Base-by-base conservation (phyloP, 1,140 invertebrate species). In the Limonius californicus region DNA sequence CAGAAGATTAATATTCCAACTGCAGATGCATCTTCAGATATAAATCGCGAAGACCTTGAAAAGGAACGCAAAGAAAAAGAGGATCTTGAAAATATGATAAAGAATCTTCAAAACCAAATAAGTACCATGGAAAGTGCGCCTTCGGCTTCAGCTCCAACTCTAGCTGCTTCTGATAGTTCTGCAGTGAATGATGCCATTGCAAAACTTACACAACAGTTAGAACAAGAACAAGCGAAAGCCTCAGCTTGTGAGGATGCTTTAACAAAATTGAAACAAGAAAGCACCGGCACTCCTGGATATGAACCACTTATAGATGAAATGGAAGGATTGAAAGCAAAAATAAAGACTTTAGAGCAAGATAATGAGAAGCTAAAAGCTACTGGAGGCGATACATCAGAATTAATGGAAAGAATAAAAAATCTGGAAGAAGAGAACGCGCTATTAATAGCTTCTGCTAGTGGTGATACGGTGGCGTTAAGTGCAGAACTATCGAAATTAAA, bases 51-150 rank as follows among this genome's bases (percentile, higher is more conserved):
- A 15, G 47, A 23, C 1, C 19, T 61, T 12, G 59, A 61, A 11
- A 61, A 54, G 19, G 59, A 54, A 39, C 23, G 50, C 8, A 61
- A 42, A 35, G 59, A 61, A 27, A 39, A 32, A n/a, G 39, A 55
- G 11, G 53, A 16, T 0, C 21, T 61, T 3, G 23, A 61, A 47
- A 32, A 56, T 9, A 42, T 55, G 59, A 19, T 61, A 2, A 14
- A 50, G 8, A 39, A 14, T 12, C 35, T 39, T 39, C 35, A 39
- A 39, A 12, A 14, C n/a, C 35, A 39, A 39, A 39, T 39, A 39
- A 14, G 11, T 39, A 14, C 2, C 2, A 39, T 39, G 35, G 35
- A 39, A 39, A 12, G 35, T 12, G 35, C 7, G n/a, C 3, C 23
- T 27, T 9, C 23, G 9, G 23, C 9, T 3, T 27, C 23, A 27